Percentiles rank a stretch among this genome's conserved stretches.
Conservation (phyloP, 2,113 vertebrate species). For the Phoxinus phoxinus region DNA sequence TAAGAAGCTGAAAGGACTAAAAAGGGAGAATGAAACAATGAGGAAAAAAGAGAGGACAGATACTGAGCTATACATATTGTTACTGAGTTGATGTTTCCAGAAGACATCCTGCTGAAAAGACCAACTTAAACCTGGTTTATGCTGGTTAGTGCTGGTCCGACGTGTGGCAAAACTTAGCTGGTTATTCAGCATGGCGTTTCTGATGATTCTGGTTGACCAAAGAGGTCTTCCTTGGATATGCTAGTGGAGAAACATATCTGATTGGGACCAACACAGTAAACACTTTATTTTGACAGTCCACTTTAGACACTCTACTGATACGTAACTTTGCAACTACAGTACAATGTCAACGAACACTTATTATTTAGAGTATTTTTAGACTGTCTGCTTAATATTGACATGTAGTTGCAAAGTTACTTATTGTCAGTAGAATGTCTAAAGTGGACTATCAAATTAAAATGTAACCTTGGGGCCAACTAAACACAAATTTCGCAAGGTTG, state of each 20-base stretch:
- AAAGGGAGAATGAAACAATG: constrained; percentile 29
- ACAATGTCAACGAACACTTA: no score
- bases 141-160: background rate
- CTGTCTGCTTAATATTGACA: no score
- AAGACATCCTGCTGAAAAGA: background rate
- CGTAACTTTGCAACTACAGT: no score
- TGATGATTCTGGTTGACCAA: background rate
- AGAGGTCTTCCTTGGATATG: background rate
- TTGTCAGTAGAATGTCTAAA: no score
- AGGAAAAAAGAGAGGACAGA: constrained; percentile 3
- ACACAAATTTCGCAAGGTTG: no score
- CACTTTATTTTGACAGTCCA: no score
- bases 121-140: background rate
- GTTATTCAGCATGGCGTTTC: background rate
- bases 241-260: background rate
- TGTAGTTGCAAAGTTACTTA: no score
- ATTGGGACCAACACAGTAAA: background rate
- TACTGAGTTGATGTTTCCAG: background rate
- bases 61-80: background rate
- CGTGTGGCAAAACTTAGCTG: background rate
- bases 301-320: no score
- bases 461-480: no score
- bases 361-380: no score
- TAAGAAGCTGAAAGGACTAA: background rate
- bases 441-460: no score